Conservation (phyloP, 2,888 invertebrate genomes). For the Lycia hirtaria region DNA sequence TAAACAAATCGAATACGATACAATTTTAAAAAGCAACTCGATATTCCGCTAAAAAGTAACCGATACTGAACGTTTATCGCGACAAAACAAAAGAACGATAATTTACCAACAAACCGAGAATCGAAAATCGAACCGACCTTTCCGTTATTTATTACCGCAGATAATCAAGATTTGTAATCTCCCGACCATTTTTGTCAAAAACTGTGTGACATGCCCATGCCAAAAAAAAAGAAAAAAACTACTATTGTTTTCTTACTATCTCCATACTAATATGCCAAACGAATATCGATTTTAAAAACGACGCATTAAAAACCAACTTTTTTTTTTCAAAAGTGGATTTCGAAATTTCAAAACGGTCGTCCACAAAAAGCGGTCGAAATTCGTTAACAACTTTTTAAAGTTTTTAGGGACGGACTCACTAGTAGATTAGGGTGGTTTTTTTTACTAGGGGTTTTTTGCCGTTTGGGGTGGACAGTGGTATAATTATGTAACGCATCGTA, state of each 20-base stretch:
- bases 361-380: constrained; percentile 35
- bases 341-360: constrained; percentile 16
- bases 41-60: constrained; percentile 40
- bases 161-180: constrained; percentile 42
- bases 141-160: constrained; percentile 40
- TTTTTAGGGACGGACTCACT: constrained; percentile 21
- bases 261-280: constrained; percentile 17
- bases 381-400: constrained; percentile 31
- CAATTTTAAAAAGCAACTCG: constrained; percentile 31
- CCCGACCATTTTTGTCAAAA: constrained; percentile 41
- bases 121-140: constrained; percentile 39
- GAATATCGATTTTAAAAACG: constrained; percentile 28
- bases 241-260: not conserved
- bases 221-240: constrained; percentile 3
- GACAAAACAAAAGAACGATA: constrained; percentile 43
- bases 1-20: constrained; percentile 34
- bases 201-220: constrained; percentile 35
- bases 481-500: constrained; percentile 22
- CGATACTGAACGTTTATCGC: constrained; percentile 38
- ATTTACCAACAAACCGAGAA: constrained; percentile 37
- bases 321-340: constrained; percentile 20
- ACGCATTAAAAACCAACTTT: not conserved
- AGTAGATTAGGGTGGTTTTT: constrained; percentile 23
- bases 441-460: constrained; percentile 16
- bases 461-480: constrained; percentile 35